Conservation (phyloP, 2,888 invertebrate genomes). For the Lasioglossum vierecki region DNA sequence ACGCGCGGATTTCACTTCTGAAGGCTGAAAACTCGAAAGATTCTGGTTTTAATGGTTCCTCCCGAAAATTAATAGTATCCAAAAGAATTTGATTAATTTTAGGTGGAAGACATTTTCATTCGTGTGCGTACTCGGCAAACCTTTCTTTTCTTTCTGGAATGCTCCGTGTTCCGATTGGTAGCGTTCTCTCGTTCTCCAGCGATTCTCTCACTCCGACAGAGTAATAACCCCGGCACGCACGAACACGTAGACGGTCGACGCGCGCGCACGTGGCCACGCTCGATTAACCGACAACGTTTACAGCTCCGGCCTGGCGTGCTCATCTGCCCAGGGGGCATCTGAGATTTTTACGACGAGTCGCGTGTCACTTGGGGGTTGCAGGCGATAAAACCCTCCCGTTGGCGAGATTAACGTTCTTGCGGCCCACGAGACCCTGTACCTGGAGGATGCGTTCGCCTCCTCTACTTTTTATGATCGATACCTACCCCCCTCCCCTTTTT, state of each 20-base stretch:
- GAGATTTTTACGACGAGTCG: constrained; percentile 78
- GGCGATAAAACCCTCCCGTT: constrained; percentile 81
- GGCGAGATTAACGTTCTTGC: constrained; percentile 79
- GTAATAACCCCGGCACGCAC: constrained; percentile 69
- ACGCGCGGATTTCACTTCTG: neutral
- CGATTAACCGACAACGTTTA: constrained; percentile 73
- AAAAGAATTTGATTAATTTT: neutral
- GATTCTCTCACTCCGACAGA: constrained; percentile 66
- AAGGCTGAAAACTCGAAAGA: neutral
- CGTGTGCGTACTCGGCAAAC: neutral
- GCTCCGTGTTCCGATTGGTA: neutral
- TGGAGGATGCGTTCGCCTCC: constrained; percentile 40
- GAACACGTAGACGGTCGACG: constrained; percentile 21
- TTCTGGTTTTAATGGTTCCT: neutral
- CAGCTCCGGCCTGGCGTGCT: constrained; percentile 71
- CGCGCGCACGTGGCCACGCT: constrained; percentile 24
- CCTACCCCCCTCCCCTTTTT: constrained; percentile 31
- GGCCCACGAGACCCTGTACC: constrained; percentile 45
- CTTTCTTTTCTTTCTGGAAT: neutral
- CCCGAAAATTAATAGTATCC: neutral
- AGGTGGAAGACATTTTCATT: neutral
- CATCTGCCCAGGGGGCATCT: constrained; percentile 76
- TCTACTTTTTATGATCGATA: constrained; percentile 46
- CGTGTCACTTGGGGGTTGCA: constrained; percentile 76
- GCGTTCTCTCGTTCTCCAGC: neutral